Evolutionary conservation across 1,140 invertebrate genomes (phyloP), one percentile per base, ranked within the genome.

Genomic region (Lethocerus indicus): DNA sequence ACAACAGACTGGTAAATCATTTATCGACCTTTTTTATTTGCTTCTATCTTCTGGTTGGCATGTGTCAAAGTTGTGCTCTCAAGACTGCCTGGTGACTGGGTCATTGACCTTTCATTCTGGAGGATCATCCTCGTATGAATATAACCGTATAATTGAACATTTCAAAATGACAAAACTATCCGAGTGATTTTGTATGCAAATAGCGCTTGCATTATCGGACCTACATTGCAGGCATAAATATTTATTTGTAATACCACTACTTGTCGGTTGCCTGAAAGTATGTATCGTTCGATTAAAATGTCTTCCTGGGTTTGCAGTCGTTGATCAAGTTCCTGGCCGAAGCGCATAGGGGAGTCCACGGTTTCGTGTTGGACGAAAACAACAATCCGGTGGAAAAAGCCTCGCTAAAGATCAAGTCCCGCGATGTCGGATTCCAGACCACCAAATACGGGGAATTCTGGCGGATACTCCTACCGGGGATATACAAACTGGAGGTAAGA

Each of bases 391-490:
- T 96, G 24, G 80, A 86, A 56, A 80, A 81, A 45, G 88, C 85
- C 16, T 75, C 77, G 1, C 64, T 96, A 27, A 86, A 85, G 61
- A 75, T 94, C 3, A 87, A 87, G 65, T 76, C 79, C 0, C 74
- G 87, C 26, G 84, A 91, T 60, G 83, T 92, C 49, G 82, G 82
- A 16, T 91, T 89, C 63, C 80, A 83, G 59, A 87, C 83, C 4
- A 91, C 87, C 1, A 83, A 86, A 63, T 83, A 88, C 57, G 89
- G 89, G n/a, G 88, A 93, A 67, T 93, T 88, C 67, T 60, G 60
- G 55, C 56, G 47, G 26, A 50, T 52, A 28, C 44, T 62, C 12
- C 43, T 58, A 16, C 56, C 58, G 9, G 56, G 59, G 3, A 47
- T 58, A 27, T 60, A 54, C 29, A 57, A 49, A 49, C 50, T 57